These are phyloP conservation scores for Distichodus sexfasciatus DNA, from an alignment of 2,797 vertebrate genomes.

Conservation along the genomic window DNA sequence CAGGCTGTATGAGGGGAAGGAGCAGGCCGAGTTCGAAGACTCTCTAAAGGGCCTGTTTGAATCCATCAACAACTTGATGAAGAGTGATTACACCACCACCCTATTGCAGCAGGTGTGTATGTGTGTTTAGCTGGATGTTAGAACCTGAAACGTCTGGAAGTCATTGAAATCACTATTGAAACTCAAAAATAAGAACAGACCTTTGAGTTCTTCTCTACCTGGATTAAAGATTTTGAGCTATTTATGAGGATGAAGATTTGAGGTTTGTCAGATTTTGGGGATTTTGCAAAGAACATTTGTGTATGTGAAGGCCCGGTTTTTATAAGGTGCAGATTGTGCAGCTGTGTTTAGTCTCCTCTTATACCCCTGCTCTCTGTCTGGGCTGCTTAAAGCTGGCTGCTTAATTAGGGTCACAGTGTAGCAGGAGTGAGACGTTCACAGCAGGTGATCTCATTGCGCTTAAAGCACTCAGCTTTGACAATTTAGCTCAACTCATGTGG, in stretches of 20 bases:
- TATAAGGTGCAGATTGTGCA: too few species aligned
- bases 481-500: not conserved
- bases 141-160: too few species aligned
- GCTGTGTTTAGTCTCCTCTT: not conserved
- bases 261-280: too few species aligned
- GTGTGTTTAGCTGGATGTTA: not conserved
- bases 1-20: constrained; percentile 95
- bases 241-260: too few species aligned
- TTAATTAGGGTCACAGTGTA: constrained; percentile 6
- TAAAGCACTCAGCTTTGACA: constrained; percentile 2
- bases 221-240: too few species aligned
- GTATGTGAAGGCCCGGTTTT: too few species aligned
- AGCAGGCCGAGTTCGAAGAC: constrained; percentile 93
- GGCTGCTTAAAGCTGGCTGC: not conserved
- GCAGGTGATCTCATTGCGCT: constrained; percentile 6
- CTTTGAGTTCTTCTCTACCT: too few species aligned
- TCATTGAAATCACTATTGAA: too few species aligned
- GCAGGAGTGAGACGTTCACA: constrained; percentile 9
- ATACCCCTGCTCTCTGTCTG: not conserved
- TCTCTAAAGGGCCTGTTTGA: constrained; percentile 93
- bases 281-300: constrained; percentile 5
- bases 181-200: too few species aligned
- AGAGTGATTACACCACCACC: constrained; percentile 83
- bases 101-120: constrained; percentile 84
- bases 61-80: constrained; percentile 97